Conservation (phyloP, 2,888 invertebrate genomes). For the Dexiosoma caninum region DNA sequence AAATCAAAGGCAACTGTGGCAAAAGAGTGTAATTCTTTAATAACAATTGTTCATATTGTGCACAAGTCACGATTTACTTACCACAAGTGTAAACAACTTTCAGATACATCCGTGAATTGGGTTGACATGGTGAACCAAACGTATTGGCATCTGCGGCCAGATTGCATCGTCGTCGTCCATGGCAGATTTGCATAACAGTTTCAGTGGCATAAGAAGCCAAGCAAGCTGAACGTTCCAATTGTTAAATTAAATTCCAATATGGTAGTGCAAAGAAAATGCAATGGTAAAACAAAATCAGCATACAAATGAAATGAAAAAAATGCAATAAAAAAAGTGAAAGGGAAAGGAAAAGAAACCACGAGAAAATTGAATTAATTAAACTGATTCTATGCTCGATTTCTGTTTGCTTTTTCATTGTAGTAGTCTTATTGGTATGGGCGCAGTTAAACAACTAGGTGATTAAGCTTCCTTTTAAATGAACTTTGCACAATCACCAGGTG, state of each 20-base stretch:
- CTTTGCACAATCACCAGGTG: not conserved
- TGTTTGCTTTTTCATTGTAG: conserved; percentile 6
- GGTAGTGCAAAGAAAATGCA: not conserved
- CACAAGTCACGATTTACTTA: conserved; percentile 79
- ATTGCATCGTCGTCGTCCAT: conserved; percentile 89
- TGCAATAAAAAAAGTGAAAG: not conserved
- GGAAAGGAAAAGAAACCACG: conserved; percentile 1
- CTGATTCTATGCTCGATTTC: conserved; percentile 24
- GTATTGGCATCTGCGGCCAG: conserved; percentile 90
- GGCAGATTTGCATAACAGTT: conserved; percentile 91
- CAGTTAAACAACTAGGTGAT: not conserved
- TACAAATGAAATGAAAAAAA: not conserved
- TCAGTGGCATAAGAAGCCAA: conserved; percentile 92
- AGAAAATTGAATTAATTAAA: conserved; percentile 58
- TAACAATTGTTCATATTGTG: conserved; percentile 39
- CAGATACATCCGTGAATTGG: conserved; percentile 89
- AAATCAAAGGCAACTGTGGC: conserved; percentile 33
- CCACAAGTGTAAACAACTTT: conserved; percentile 94
- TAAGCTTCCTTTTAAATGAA: not conserved
- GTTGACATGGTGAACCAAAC: conserved; percentile 89
- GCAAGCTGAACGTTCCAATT: conserved; percentile 83
- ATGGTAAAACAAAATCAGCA: not conserved
- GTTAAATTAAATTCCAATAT: conserved; percentile 52
- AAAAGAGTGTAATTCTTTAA: conserved; percentile 9
- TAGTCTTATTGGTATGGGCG: not conserved